Evolutionary conservation across 2,113 vertebrate genomes (phyloP).

Genomic region (Brachyhypopomus occidentalis): DNA sequence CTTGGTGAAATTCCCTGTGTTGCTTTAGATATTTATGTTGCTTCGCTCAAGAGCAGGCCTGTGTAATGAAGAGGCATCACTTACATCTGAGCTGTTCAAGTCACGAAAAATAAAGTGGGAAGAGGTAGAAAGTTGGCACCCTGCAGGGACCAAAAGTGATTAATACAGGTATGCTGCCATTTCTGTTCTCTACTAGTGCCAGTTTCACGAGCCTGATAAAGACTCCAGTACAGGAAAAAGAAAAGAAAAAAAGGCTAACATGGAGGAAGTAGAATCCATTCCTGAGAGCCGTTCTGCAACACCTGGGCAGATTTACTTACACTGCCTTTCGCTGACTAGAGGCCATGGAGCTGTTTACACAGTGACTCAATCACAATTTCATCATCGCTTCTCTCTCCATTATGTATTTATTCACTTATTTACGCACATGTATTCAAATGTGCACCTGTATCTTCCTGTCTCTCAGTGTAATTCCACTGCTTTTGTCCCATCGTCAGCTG

Average conservation of each 20-base stretch:
- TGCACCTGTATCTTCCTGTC: background rate
- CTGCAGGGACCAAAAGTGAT: background rate
- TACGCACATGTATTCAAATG: background rate
- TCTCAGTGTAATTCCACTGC: slow-evolving; percentile 12
- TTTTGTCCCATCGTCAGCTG: background rate
- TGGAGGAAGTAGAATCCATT: too few species aligned
- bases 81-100: slow-evolving; percentile 12
- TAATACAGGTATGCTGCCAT: background rate
- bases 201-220: slow-evolving; percentile 9
- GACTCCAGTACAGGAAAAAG: slow-evolving; percentile 11
- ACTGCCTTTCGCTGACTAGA: background rate
- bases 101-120: slow-evolving; percentile 6
- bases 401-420: background rate
- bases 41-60: slow-evolving; percentile 38
- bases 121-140: slow-evolving; percentile 1
- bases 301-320: slow-evolving; percentile 25
- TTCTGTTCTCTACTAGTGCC: background rate
- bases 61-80: slow-evolving; percentile 21
- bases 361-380: background rate
- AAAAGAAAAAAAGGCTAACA: slow-evolving; percentile 19
- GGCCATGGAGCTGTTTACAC: background rate
- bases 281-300: too few species aligned
- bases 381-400: background rate
- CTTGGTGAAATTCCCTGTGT: slow-evolving; percentile 21
- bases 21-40: slow-evolving; percentile 18